Evolutionary conservation across 2,888 invertebrate species (phyloP).

Genomic region (Clanis bilineata): DNA sequence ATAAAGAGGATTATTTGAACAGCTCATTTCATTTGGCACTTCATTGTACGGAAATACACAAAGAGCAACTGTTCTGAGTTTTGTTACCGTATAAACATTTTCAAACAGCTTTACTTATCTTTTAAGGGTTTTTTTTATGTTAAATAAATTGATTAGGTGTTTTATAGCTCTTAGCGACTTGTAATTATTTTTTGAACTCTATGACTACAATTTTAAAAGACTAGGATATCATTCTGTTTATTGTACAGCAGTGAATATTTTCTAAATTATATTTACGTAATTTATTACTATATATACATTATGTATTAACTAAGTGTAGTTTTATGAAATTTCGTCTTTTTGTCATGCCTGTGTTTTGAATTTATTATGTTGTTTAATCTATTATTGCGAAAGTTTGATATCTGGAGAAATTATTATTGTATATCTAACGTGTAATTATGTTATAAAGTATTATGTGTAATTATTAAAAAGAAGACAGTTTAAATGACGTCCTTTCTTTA

Average conservation of each 20-base stretch:
- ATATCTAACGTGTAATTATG: conserved; percentile 81
- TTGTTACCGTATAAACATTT: conserved; percentile 46
- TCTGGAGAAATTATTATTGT: conserved; percentile 80
- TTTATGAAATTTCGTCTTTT: conserved; percentile 66
- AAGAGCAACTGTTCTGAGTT: conserved; percentile 10
- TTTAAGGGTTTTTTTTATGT: conserved; percentile 58
- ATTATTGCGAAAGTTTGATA: conserved; percentile 73
- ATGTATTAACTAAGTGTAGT: conserved; percentile 66
- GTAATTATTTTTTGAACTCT: conserved; percentile 25
- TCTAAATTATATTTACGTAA: conserved; percentile 81
- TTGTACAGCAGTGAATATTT: conserved; percentile 72
- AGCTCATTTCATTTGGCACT: background rate
- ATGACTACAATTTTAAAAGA: conserved; percentile 33
- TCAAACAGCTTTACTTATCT: conserved; percentile 72
- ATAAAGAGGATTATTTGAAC: background rate
- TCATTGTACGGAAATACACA: conserved; percentile 2
- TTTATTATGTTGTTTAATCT: conserved; percentile 71
- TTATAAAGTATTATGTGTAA: conserved; percentile 82
- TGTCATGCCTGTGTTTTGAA: conserved; percentile 70
- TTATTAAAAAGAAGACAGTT: conserved; percentile 80
- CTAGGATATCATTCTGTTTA: conserved; percentile 45
- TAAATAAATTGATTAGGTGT: conserved; percentile 29
- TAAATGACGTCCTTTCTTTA: conserved; percentile 44
- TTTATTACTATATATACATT: conserved; percentile 68
- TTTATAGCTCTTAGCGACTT: conserved; percentile 7